Conservation (phyloP, 2,888 invertebrate genomes). For the Petrolisthes manimaculis region DNA sequence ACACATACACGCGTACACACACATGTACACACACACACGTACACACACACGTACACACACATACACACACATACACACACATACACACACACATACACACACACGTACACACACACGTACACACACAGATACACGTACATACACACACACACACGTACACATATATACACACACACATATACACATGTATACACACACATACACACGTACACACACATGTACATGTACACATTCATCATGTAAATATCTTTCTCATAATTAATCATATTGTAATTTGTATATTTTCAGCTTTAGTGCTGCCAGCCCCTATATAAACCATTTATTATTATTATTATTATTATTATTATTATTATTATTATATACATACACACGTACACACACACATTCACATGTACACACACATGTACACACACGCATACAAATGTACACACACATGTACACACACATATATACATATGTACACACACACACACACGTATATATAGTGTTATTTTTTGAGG, state of each 20-base stretch:
- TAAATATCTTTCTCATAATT: too few species aligned
- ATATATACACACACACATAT: background rate
- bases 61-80: background rate
- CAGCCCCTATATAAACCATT: too few species aligned
- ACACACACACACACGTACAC: background rate
- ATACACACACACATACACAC: background rate
- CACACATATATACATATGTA: slow-evolving; percentile 10
- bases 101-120: background rate
- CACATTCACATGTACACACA: too few species aligned
- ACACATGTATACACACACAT: background rate
- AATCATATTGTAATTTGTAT: too few species aligned
- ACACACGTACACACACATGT: background rate
- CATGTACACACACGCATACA: too few species aligned
- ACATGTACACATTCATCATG: too few species aligned
- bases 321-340: too few species aligned
- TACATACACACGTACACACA: too few species aligned
- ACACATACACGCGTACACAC: background rate
- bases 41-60: background rate
- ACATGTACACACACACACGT: background rate
- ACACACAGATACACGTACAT: background rate
- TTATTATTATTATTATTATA: too few species aligned
- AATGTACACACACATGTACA: background rate
- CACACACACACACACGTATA: background rate
- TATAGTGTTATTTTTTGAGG: too few species aligned
- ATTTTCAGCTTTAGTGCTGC: too few species aligned